Percentiles rank a stretch among this genome's conserved stretches.
Evolutionary conservation across 1,140 invertebrate genomes (phyloP).

Genomic region (Galendromus occidentalis): DNA sequence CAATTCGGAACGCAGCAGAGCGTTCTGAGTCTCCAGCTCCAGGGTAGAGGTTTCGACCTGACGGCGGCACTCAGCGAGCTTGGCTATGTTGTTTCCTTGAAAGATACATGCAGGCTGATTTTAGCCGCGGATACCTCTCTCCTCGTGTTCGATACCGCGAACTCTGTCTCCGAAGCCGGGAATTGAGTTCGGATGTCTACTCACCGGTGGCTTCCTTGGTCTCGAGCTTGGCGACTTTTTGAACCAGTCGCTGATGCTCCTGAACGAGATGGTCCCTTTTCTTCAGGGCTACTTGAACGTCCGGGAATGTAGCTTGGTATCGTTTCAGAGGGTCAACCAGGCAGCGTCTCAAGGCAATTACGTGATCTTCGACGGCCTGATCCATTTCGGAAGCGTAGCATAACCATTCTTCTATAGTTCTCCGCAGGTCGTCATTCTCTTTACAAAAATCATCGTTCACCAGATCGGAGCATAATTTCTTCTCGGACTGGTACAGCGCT

Average conservation of each 20-base stretch:
- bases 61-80: slow-evolving; percentile 2
- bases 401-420: slow-evolving; percentile 8
- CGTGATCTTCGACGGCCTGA: slow-evolving; percentile 8
- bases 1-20: background rate
- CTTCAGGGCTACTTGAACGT: background rate
- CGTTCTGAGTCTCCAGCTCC: slow-evolving; percentile 6
- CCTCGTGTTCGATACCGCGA: too few species aligned
- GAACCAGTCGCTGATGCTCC: background rate
- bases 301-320: background rate
- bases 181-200: background rate
- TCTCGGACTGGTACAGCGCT: background rate
- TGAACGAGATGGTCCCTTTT: slow-evolving; percentile 1
- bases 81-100: slow-evolving; percentile 9
- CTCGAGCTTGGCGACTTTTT: background rate
- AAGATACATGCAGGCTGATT: too few species aligned
- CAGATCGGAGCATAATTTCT: background rate
- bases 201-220: slow-evolving; percentile 4
- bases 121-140: too few species aligned
- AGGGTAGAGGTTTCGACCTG: background rate
- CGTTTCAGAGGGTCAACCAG: slow-evolving; percentile 3
- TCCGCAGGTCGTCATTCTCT: background rate
- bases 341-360: background rate
- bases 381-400: slow-evolving; percentile 9
- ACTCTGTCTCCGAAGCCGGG: too few species aligned
- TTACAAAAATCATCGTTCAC: slow-evolving; percentile 9